Evolutionary conservation across 2,113 vertebrate genomes (phyloP).

Genomic region (Neomonachus schauinslandi): DNA sequence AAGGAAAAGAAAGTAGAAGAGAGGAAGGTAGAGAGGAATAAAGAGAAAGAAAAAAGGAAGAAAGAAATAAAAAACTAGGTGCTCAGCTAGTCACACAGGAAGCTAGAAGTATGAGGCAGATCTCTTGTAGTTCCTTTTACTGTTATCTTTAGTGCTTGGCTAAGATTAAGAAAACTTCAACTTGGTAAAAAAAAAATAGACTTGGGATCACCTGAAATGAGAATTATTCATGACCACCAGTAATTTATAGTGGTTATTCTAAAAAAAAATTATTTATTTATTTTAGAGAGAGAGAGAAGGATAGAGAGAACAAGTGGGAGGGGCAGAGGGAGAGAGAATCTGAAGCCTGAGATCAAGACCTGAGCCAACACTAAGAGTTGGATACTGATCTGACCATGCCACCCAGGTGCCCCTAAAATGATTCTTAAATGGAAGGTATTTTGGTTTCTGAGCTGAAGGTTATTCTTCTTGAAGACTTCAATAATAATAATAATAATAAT

Average conservation of each 20-base stretch:
- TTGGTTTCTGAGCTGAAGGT: not conserved
- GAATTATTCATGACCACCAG: not conserved
- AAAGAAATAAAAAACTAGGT: not conserved
- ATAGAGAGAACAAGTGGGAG: not conserved
- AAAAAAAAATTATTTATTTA: no score
- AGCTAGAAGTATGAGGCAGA: not conserved
- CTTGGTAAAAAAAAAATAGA: not conserved
- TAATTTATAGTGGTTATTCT: not conserved
- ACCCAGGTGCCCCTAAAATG: not conserved
- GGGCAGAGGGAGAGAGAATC: not conserved
- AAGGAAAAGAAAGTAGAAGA: not conserved
- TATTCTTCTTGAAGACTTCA: not conserved
- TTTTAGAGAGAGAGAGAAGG: no score
- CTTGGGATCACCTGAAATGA: not conserved
- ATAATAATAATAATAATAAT: not conserved
- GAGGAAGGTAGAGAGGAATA: not conserved
- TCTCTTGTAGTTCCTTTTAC: not conserved
- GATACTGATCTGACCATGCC: not conserved
- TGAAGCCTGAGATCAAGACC: not conserved
- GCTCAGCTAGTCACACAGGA: not conserved
- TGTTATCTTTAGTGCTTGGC: not conserved
- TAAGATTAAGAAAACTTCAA: not conserved
- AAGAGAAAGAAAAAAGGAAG: not conserved
- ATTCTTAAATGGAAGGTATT: not conserved
- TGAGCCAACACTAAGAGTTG: not conserved